Percentiles rank a stretch among this genome's conserved stretches.
Evolutionary conservation across 2,797 vertebrate genomes (phyloP).

Genomic region (Muraenolepis orangiensis): DNA sequence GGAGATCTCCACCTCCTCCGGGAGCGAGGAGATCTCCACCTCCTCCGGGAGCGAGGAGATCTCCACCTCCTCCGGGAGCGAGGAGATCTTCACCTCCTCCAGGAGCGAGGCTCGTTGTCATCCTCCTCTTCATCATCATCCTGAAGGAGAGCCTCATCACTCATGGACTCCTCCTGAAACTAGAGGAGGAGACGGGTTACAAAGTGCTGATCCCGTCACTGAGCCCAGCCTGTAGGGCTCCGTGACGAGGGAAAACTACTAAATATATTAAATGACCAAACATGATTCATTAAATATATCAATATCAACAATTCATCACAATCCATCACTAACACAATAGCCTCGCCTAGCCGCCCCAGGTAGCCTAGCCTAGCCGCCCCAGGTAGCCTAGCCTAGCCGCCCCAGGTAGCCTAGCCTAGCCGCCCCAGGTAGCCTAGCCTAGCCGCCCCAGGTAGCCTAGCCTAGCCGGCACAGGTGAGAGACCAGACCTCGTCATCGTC

Average conservation of each 20-base stretch:
- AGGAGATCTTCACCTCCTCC: slow-evolving; percentile 89
- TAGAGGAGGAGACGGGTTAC: slow-evolving; percentile 47
- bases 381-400: background rate
- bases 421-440: background rate
- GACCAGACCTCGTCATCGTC: slow-evolving; percentile 92
- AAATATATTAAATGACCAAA: background rate
- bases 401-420: background rate
- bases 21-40: too few relatives aligned
- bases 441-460: background rate
- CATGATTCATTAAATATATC: background rate
- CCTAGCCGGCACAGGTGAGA: background rate
- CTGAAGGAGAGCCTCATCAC: slow-evolving; percentile 91
- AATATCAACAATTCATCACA: background rate
- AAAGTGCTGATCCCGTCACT: background rate
- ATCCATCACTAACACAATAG: too few relatives aligned
- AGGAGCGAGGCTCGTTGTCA: slow-evolving; percentile 93
- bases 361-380: background rate
- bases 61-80: too few relatives aligned
- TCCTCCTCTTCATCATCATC: slow-evolving; percentile 98
- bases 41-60: too few relatives aligned
- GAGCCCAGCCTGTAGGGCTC: too few relatives aligned
- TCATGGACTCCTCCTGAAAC: slow-evolving; percentile 92
- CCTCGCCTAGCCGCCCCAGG: background rate
- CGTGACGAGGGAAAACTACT: background rate
- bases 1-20: too few relatives aligned